Evolutionary conservation across 2,797 vertebrate species (phyloP).

Genomic region (Acanthurus leucopareius): DNA sequence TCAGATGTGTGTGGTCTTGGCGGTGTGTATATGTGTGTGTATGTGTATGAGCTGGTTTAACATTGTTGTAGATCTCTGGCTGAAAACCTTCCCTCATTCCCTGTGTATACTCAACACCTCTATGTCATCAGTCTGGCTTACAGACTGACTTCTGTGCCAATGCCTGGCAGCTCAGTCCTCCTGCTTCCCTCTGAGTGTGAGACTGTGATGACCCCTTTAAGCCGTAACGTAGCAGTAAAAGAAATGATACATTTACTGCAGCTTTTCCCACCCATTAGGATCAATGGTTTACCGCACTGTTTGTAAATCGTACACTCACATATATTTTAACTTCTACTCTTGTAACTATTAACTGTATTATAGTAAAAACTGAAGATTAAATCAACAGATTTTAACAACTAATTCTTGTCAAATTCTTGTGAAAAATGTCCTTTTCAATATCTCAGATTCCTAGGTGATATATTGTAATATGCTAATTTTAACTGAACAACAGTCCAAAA

Average conservation of each 20-base stretch:
- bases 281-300: conserved; percentile 17
- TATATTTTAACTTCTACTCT: not conserved
- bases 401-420: no score
- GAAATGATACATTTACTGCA: not conserved
- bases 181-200: conserved; percentile 4
- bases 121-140: conserved; percentile 28
- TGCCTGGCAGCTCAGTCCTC: conserved; percentile 16
- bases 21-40: conserved; percentile 14
- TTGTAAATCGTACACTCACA: not conserved
- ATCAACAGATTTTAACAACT: not conserved
- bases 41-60: conserved; percentile 3
- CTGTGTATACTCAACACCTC: conserved; percentile 44
- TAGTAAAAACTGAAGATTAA: not conserved
- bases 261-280: conserved; percentile 16
- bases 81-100: conserved; percentile 25
- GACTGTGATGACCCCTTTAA: conserved; percentile 27
- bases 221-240: conserved; percentile 16
- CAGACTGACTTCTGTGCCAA: conserved; percentile 6
- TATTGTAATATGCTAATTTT: no score
- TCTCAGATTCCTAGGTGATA: no score
- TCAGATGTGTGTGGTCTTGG: conserved; percentile 1
- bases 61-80: conserved; percentile 26
- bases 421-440: no score
- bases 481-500: no score
- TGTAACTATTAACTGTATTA: not conserved